Evolutionary conservation across 2,888 invertebrate species (phyloP).

Genomic region (Apamea monoglypha): DNA sequence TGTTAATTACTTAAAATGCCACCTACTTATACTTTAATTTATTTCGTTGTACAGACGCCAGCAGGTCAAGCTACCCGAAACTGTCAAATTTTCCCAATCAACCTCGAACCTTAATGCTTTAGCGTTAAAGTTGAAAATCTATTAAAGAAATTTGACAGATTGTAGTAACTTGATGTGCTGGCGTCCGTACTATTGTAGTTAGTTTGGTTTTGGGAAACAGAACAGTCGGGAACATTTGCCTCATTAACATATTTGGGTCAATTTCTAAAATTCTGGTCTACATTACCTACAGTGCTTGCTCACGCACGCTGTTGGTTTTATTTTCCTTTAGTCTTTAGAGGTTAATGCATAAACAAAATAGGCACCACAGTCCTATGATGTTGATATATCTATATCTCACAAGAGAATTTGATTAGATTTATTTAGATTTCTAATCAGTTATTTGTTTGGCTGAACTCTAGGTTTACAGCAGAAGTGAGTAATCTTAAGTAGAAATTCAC

Average conservation of each 20-base stretch:
- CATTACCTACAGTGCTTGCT: not conserved
- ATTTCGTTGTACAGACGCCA: not conserved
- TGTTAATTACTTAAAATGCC: not conserved
- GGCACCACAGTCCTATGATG: conserved; percentile 97
- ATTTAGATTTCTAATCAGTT: conserved; percentile 2
- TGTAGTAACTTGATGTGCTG: too few relatives aligned
- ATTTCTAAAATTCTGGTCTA: not conserved
- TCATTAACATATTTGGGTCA: not conserved
- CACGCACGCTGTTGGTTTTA: not conserved
- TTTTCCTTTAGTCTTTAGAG: not conserved
- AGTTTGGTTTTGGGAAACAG: not conserved
- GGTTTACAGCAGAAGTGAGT: conserved; percentile 3
- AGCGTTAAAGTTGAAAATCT: too few relatives aligned
- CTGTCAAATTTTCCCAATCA: too few relatives aligned
- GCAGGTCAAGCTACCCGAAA: too few relatives aligned
- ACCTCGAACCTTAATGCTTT: too few relatives aligned
- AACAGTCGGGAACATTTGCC: not conserved
- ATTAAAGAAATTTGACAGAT: too few relatives aligned
- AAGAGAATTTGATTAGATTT: conserved; percentile 8
- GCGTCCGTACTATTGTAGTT: not conserved
- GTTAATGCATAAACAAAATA: not conserved
- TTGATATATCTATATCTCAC: conserved; percentile 94
- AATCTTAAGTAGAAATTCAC: not conserved
- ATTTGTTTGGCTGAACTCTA: not conserved
- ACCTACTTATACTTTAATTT: not conserved